Evolutionary conservation across 2,113 vertebrate species (phyloP), one percentile per base, ranked within the genome.

Genomic region (Alosa alosa): DNA sequence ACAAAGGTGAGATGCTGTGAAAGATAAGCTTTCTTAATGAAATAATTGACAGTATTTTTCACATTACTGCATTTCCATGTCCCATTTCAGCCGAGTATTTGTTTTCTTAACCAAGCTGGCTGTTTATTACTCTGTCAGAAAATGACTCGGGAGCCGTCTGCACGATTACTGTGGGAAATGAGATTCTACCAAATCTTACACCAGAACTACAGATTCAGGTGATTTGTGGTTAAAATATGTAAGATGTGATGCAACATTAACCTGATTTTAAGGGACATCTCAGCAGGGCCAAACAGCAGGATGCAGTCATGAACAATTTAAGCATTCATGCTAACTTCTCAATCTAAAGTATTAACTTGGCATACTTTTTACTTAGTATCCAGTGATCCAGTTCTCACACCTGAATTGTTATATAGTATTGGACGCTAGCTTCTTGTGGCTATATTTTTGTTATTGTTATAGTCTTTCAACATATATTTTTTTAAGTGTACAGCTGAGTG

Each of bases 151-250:
- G 39, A 78, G 75, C 92, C 0, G 55, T 86, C 18, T 85, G 95
- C 55, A 93, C 92, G 13, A 91, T 92, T 72, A 96, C 94, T 0
- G 94, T 97, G 47, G 93, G 95, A 83, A 95, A 94, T 31, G 96
- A 98, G 90, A 96, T 93, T 88, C 91, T 99, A 84, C 96, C 96
- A 4, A 91, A 95, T 49, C 96, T 98, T 97, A 96, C 96, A 1
- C 93, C 96, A 6, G 96, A 97, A 90, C 97, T 97, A 91, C 97
- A 98, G 90, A 94, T 98, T 86, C 96, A 99, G 96, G 98, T 99
- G 81, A 90, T 22, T 81, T 36, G 15, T 78, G 36, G 25, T 39
- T 57, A 20, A 17, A 39, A 17, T 36, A 18, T 39, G 20, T 52
- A 52, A 52, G 13, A 49, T 52, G 11, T 52, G 15, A 52, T 49